Conservation (phyloP, 2,888 invertebrate species). For the Anodontia alba region DNA sequence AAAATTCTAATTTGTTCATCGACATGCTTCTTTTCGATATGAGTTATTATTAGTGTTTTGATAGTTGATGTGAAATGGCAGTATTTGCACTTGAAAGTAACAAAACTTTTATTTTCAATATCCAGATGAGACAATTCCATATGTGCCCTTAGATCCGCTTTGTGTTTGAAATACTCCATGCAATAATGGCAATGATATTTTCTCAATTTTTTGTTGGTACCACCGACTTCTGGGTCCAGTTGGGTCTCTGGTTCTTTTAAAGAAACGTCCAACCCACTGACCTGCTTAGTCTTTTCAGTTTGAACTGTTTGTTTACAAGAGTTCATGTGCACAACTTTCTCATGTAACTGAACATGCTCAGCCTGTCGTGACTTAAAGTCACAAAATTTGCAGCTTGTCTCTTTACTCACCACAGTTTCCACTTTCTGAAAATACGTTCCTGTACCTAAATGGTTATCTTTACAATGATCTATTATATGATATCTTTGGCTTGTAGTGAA, state of each 20-base stretch:
- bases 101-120: slow-evolving; percentile 51
- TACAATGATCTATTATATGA: slow-evolving; percentile 60
- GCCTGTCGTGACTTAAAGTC: slow-evolving; percentile 46
- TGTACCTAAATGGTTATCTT: slow-evolving; percentile 48
- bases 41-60: slow-evolving; percentile 59
- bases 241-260: neutral
- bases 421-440: slow-evolving; percentile 30
- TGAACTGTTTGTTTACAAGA: neutral
- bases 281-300: neutral
- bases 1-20: slow-evolving; percentile 54
- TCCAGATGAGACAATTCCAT: slow-evolving; percentile 43
- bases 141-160: slow-evolving; percentile 55
- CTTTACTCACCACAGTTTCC: slow-evolving; percentile 45
- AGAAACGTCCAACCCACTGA: too few species aligned
- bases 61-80: slow-evolving; percentile 66
- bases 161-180: slow-evolving; percentile 53
- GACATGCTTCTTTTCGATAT: slow-evolving; percentile 58
- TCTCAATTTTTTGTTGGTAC: slow-evolving; percentile 17
- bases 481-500: slow-evolving; percentile 59
- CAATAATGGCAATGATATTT: slow-evolving; percentile 68
- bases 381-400: slow-evolving; percentile 54
- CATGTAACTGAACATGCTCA: slow-evolving; percentile 57
- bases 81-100: slow-evolving; percentile 64
- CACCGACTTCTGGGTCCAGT: neutral
- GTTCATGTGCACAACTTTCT: slow-evolving; percentile 27